phyloP scores from a whole-genome alignment of 2,113 vertebrate genomes.

The Vulpes ferrilata region DNA sequence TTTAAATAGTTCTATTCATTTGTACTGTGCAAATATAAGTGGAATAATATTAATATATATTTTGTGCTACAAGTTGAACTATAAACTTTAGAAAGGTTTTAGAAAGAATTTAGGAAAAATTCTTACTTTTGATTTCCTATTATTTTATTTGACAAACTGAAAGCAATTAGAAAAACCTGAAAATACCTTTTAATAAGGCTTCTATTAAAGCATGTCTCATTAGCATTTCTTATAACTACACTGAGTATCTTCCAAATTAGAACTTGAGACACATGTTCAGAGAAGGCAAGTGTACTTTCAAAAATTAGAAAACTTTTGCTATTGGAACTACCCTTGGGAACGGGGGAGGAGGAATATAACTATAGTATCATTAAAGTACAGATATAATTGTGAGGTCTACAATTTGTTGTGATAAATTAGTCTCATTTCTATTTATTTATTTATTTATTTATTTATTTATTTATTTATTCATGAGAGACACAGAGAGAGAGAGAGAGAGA shows the following conservation, averaged over 20 bases:
- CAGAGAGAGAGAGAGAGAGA: too few species aligned
- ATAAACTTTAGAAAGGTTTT: conserved; percentile 12
- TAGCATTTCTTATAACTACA: background rate
- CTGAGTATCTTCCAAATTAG: background rate
- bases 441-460: too few species aligned
- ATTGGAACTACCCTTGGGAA: background rate
- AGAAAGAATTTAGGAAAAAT: background rate
- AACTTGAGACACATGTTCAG: background rate
- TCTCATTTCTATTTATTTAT: too few species aligned
- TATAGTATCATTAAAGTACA: background rate
- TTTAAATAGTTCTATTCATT: background rate
- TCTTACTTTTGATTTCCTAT: background rate
- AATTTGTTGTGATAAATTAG: background rate
- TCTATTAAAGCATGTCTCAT: background rate
- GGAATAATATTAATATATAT: background rate
- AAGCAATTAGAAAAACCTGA: background rate
- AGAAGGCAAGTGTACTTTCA: background rate
- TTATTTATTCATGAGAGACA: too few species aligned
- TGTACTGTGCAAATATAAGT: background rate
- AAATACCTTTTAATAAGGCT: background rate
- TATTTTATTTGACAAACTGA: background rate
- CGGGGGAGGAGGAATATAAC: background rate
- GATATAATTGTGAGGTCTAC: background rate
- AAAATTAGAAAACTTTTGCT: background rate
- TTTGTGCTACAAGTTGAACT: background rate